Evolutionary conservation across 1,140 invertebrate genomes (phyloP).

Genomic region (Cherax destructor): DNA sequence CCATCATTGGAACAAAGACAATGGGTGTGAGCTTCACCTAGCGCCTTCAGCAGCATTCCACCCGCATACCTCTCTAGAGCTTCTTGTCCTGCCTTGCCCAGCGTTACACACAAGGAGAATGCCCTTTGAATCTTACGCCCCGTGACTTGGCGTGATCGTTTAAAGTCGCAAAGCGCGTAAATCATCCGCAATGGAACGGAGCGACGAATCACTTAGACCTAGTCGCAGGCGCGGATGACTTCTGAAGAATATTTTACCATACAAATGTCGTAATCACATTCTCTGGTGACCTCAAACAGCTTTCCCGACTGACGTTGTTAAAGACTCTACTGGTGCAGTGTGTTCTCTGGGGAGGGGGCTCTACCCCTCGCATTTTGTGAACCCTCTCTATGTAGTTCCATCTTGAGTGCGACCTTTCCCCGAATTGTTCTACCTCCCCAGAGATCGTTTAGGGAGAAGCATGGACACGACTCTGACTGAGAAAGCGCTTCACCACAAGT

Average conservation of each 20-base stretch:
- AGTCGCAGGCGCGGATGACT: background rate
- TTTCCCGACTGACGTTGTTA: no score
- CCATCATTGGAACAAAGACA: background rate
- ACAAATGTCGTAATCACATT: background rate
- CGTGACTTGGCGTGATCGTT: background rate
- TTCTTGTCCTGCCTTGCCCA: background rate
- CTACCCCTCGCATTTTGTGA: no score
- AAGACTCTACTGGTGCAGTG: no score
- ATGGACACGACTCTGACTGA: no score
- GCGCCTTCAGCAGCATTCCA: background rate
- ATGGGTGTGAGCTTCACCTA: no score
- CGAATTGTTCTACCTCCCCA: no score
- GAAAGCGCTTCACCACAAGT: no score
- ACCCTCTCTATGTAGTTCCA: no score
- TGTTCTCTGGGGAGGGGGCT: no score
- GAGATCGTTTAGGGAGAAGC: no score
- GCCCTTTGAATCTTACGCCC: background rate
- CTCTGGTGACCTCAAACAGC: background rate
- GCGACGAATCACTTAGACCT: background rate
- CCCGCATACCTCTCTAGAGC: background rate
- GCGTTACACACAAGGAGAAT: background rate
- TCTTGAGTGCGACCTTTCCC: no score
- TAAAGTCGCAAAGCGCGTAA: background rate
- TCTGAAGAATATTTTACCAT: slow-evolving; percentile 4
- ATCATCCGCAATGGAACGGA: background rate